Base-by-base conservation (phyloP, 2,888 invertebrate species). In the Ecdyonurus torrentis region DNA sequence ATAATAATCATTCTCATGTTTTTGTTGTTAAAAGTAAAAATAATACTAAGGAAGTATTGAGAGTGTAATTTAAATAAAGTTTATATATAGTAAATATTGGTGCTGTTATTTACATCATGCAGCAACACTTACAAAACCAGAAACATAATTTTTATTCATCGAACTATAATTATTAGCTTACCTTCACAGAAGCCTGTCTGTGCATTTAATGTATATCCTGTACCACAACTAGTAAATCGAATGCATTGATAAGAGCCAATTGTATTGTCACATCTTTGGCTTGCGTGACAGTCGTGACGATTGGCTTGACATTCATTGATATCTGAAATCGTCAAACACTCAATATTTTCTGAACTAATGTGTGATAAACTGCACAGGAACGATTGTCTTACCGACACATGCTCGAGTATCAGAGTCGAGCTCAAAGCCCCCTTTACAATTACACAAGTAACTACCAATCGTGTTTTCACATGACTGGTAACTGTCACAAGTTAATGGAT, bases 121-220 rank as follows among this genome's bases (percentile, higher is more conserved):
- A n/a, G n/a, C n/a, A n/a, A n/a, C n/a, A n/a, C n/a, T n/a, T n/a
- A n/a, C n/a, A n/a, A n/a, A n/a, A n/a, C n/a, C n/a, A n/a, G n/a
- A n/a, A n/a, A n/a, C n/a, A n/a, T n/a, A n/a, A n/a, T n/a, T n/a
- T n/a, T n/a, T n/a, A n/a, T n/a, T n/a, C n/a, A n/a, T n/a, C n/a
- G n/a, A n/a, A n/a, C n/a, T n/a, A n/a, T n/a, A 50, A 10, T 7
- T 55, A n/a, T 55, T 20, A 5, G 7, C 66, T 69, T 75, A 90
- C 90, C 92, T 77, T 91, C 90, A 73, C 98, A 98, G 62, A 83
- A 78, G 52, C 91, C 89, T 1, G 88, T 88, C 22, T 86, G 84
- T 2, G 89, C 88, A 70, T 97, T 95, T 23, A 97, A 77, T 0
- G 94, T 95, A 72, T 98, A 99, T 0, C 98, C 98, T 0, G 98